phyloP scores from a whole-genome alignment of 53 echinoderm and acorn worm genomes.

The Henricia sp. region DNA sequence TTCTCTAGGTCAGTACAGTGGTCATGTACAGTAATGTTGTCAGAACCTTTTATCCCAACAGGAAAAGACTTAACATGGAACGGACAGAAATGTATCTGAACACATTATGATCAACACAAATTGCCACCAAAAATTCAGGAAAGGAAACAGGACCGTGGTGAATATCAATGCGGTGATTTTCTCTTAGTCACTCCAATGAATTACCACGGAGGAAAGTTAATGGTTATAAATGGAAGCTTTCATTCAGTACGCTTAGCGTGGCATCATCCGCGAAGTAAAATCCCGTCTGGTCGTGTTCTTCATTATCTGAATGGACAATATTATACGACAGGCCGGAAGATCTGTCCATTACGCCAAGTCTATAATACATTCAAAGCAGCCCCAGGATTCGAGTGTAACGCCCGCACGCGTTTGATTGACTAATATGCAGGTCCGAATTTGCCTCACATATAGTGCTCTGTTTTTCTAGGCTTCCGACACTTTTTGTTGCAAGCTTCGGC shows the following conservation, averaged over 20 bases:
- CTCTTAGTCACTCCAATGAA: slow-evolving; percentile 9
- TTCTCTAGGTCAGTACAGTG: no score
- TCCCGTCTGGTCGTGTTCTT: neutral
- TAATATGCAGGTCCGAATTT: neutral
- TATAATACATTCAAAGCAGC: neutral
- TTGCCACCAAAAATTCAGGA: neutral
- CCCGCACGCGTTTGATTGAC: neutral
- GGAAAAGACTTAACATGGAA: no score
- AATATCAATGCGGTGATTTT: slow-evolving; percentile 34
- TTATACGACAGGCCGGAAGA: neutral
- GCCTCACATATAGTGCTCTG: no score
- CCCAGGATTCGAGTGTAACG: neutral
- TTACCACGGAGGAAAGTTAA: neutral
- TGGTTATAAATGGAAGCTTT: slow-evolving; percentile 13
- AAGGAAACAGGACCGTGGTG: neutral
- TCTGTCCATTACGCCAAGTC: neutral
- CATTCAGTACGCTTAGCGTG: neutral
- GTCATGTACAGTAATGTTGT: no score
- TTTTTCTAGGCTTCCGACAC: no score
- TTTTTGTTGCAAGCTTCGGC: no score
- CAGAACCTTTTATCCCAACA: no score
- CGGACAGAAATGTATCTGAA: no score
- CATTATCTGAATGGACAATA: slow-evolving; percentile 24
- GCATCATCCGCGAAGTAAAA: neutral
- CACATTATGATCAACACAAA: neutral